A percentile compares a stretch with the other conserved stretches of the same genome.
phyloP scores from a whole-genome alignment of 2,888 invertebrate species.

The Hirtodrosophila trivittata region DNA sequence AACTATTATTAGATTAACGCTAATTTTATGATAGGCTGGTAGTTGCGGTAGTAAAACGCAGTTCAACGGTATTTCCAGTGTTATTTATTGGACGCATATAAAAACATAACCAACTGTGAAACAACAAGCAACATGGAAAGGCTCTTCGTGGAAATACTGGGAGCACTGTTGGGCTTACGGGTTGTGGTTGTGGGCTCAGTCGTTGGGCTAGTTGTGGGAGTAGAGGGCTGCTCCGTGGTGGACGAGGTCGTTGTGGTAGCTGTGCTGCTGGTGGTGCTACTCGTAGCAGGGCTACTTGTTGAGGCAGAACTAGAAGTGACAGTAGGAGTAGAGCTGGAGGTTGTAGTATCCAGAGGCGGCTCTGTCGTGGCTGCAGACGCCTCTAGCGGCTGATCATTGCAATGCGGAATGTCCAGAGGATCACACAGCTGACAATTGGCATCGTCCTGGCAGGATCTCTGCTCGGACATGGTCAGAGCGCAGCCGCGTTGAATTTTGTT shows the following conservation, averaged over 20 bases:
- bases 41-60: conserved; percentile 25
- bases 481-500: conserved; percentile 46
- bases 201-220: conserved; percentile 22
- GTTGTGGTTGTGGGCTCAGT: conserved; percentile 13
- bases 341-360: conserved; percentile 7
- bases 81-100: conserved; percentile 43
- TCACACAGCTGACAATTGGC: conserved; percentile 59
- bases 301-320: too few relatives aligned
- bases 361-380: conserved; percentile 17
- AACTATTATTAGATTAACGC: conserved; percentile 46
- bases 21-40: conserved; percentile 18
- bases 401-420: conserved; percentile 34
- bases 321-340: too few relatives aligned
- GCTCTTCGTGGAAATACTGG: conserved; percentile 12
- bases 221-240: conserved; percentile 18
- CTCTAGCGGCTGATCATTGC: conserved; percentile 41
- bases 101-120: conserved; percentile 30
- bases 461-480: conserved; percentile 40
- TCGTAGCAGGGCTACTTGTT: not conserved
- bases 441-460: conserved; percentile 37
- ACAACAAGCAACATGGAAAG: conserved; percentile 26
- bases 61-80: not conserved
- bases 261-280: too few relatives aligned
- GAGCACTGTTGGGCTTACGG: conserved; percentile 27
- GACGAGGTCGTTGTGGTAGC: conserved; percentile 12